Conservation (phyloP, 2,888 invertebrate genomes). For the Lampropteryx suffumata region DNA sequence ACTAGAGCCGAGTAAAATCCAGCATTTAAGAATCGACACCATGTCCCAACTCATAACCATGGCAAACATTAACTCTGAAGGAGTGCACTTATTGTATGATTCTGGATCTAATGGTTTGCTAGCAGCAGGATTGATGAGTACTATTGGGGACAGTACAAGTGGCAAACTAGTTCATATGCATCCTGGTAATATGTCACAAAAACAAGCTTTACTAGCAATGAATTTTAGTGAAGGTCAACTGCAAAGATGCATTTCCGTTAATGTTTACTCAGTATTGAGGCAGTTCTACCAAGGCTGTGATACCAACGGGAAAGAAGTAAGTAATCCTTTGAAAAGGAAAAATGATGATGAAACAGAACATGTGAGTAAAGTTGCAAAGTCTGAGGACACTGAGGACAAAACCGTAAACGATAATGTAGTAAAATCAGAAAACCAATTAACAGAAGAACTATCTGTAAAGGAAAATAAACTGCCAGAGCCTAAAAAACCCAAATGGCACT, state of each 20-base stretch:
- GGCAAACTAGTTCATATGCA: slow-evolving; percentile 89
- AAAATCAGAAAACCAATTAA: slow-evolving; percentile 15
- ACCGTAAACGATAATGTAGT: slow-evolving; percentile 12
- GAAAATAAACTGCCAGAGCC: slow-evolving; percentile 22
- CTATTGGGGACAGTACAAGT: slow-evolving; percentile 85
- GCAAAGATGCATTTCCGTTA: slow-evolving; percentile 88
- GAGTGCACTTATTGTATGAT: slow-evolving; percentile 92
- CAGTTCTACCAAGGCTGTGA: slow-evolving; percentile 85
- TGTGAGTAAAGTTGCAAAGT: slow-evolving; percentile 57
- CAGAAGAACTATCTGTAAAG: slow-evolving; percentile 9
- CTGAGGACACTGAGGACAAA: slow-evolving; percentile 27
- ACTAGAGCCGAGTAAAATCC: slow-evolving; percentile 88
- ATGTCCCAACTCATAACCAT: slow-evolving; percentile 93
- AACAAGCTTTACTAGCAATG: slow-evolving; percentile 90
- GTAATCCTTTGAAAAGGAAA: slow-evolving; percentile 59
- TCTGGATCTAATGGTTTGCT: slow-evolving; percentile 93
- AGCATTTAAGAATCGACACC: slow-evolving; percentile 92
- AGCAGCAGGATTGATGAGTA: slow-evolving; percentile 91
- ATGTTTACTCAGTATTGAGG: slow-evolving; percentile 88
- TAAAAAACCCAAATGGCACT: slow-evolving; percentile 86
- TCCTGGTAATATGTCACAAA: slow-evolving; percentile 91
- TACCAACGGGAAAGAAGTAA: slow-evolving; percentile 38
- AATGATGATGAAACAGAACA: slow-evolving; percentile 41
- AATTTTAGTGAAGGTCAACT: slow-evolving; percentile 89
- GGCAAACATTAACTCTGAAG: slow-evolving; percentile 90